Base-by-base conservation (phyloP, 2,113 vertebrate genomes). In the Pollimyrus isidori region DNA sequence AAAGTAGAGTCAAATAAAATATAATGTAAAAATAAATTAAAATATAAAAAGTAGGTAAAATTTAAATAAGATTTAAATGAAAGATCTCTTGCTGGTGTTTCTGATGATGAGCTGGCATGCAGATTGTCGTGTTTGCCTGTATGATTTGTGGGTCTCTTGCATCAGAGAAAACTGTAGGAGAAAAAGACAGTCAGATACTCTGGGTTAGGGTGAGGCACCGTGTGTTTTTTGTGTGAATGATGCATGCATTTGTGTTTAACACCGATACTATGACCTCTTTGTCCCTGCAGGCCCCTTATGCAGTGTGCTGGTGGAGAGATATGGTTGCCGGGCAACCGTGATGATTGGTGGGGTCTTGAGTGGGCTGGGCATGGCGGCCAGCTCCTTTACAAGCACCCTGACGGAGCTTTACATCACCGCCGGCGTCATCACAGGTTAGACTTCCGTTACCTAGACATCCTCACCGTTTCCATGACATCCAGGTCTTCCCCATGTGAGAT, bases 311-410 rank as follows among this genome's bases (percentile, higher is more conserved):
- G 96, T 97, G 92, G 95, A 94, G 88, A 87, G 80, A 21, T 96
- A 95, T 9, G 96, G 97, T 92, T 98, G 97, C 93, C 92, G 97
- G 50, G 91, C 90, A 17, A 94, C 92, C 0, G 94, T 96, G 89
- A 97, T 97, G 93, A 85, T 96, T 23, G 97, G 97, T 0, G 97
- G 97, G 0, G 48, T 97, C 83, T 94, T 98, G 90, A 96, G 97
- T 2, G 93, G 96, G 1, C 90, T 96, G 89, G 97, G 97, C 86
- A 96, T 97, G 97, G 96, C 95, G 56, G 92, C 94, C 92, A 93
- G 96, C 90, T 95, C 94, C 92, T 97, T 97, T 93, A 96, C 96
- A 89, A 88, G 50, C 87, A 95, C 95, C 56, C 95, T 97, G 65
- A 56, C 86, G 45, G 95, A 97, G 86, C 95, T 97, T 3, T 98